phyloP scores from a whole-genome alignment of 1,140 invertebrate species.

The Sitophilus oryzae region DNA sequence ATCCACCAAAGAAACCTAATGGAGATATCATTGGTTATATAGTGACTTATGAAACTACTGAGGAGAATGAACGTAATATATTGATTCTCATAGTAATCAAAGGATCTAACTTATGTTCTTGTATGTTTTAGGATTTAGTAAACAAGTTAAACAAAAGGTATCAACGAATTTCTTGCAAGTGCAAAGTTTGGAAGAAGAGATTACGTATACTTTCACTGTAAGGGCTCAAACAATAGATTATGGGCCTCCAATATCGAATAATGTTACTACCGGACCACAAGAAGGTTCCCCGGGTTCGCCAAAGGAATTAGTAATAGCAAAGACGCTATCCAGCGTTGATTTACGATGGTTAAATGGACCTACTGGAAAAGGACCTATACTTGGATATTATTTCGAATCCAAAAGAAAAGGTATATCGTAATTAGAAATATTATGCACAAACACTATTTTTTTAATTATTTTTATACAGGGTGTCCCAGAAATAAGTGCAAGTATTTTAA shows the following conservation, averaged over 20 bases:
- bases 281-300: constrained; percentile 79
- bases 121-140: constrained; percentile 64
- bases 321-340: constrained; percentile 77
- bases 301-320: constrained; percentile 63
- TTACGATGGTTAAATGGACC: constrained; percentile 84
- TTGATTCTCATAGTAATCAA: too few species aligned
- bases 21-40: constrained; percentile 87
- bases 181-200: constrained; percentile 83
- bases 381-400: constrained; percentile 91
- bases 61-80: constrained; percentile 84
- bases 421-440: too few species aligned
- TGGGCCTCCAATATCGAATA: constrained; percentile 68
- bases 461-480: too few species aligned
- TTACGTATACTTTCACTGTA: constrained; percentile 86
- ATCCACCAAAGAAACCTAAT: constrained; percentile 82
- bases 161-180: constrained; percentile 72
- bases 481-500: too few species aligned
- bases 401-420: constrained; percentile 67
- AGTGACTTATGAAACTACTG: constrained; percentile 89
- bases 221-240: constrained; percentile 82
- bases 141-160: constrained; percentile 92
- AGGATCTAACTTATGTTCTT: not conserved
- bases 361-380: constrained; percentile 76
- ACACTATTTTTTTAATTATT: too few species aligned
- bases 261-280: constrained; percentile 92